Base-by-base conservation (phyloP, 1,140 invertebrate genomes). In the Linepithema humile region DNA sequence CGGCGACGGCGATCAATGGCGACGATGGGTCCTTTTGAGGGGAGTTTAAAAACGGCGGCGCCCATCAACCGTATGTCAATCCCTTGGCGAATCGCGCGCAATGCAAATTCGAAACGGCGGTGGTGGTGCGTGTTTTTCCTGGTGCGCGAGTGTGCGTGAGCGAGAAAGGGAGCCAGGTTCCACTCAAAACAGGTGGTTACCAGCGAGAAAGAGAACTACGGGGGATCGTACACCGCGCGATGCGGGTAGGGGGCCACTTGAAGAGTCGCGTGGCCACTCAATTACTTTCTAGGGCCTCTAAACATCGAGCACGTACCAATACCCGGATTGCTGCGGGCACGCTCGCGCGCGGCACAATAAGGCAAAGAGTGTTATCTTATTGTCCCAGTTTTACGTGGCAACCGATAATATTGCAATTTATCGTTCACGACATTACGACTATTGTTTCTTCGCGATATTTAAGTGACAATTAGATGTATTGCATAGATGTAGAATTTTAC, bases 201-300 rank as follows among this genome's bases (percentile, higher is more conserved):
- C 88, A 92, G 84, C 82, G 83, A 90, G 88, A 85, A 88, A 83
- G 86, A 89, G 88, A 85, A 75, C 77, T 82, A 83, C 70, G 57
- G 85, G 88, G 87, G 89, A 89, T 29, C 48, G 7, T 59, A 78
- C 86, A 85, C 84, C 85, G 87, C 57, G 80, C 83, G 67, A 57
- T 62, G 70, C 85, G 82, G 84, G 77, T 85, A 89, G 91, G 89
- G 89, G 89, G 89, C 86, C 91, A 92, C 92, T 93, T 90, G 87
- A 93, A 92, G 92, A 93, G 93, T 94, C 93, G 92, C 93, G 93
- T 94, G 93, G 91, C 93, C 91, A 90, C 91, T 94, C 93, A 91
- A 94, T 94, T 94, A 94, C 92, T 93, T 93, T 91, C 91, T 91
- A 91, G 89, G 88, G 91, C 84, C 85, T 86, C 85, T 78, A 89